phyloP scores from a whole-genome alignment of 2,113 vertebrate species.

The Corvus hawaiiensis region DNA sequence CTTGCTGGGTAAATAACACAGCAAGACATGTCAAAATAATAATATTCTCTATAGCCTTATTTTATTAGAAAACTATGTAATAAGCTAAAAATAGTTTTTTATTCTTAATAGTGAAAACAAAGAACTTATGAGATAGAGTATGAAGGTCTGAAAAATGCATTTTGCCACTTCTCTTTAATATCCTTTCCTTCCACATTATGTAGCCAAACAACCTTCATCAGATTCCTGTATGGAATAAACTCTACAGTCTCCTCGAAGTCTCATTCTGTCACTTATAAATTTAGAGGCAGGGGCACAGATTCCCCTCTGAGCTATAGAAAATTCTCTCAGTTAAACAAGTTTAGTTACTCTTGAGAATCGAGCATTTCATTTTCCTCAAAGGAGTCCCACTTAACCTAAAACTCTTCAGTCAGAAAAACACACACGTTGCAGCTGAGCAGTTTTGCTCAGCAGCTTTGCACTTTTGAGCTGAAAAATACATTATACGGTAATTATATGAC shows the following conservation, averaged over 20 bases:
- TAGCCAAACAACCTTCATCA: neutral
- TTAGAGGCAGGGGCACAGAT: neutral
- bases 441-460: neutral
- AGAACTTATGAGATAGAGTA: neutral
- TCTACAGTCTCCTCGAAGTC: neutral
- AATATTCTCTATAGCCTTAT: neutral
- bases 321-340: neutral
- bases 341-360: neutral
- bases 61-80: neutral
- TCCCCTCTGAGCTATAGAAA: neutral
- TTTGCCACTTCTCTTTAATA: neutral
- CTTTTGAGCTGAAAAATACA: neutral
- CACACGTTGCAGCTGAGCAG: neutral
- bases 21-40: neutral
- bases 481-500: neutral
- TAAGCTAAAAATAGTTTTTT: neutral
- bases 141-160: neutral
- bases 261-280: neutral
- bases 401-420: neutral
- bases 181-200: neutral
- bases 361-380: neutral
- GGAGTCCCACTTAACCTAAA: neutral
- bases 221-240: neutral
- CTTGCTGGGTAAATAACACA: neutral
- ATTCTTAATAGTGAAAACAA: neutral